Conservation (phyloP, 2,888 invertebrate genomes). For the Punctoribates punctum region DNA sequence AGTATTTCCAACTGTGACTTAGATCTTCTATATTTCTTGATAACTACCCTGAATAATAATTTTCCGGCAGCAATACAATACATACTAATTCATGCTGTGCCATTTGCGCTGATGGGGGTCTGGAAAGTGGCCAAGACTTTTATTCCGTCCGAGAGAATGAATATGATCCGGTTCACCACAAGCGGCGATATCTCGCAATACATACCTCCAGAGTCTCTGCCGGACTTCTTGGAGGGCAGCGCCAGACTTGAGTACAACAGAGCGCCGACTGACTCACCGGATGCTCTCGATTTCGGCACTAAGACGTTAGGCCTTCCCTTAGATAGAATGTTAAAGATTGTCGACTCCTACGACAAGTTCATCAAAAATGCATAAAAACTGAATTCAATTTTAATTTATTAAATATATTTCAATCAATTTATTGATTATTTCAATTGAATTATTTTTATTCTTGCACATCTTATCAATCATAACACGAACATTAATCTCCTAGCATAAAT, state of each 20-base stretch:
- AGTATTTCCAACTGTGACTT: conserved; percentile 35
- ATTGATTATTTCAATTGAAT: no score
- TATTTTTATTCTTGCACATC: no score
- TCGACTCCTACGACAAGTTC: background rate
- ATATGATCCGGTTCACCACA: conserved; percentile 24
- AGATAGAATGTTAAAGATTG: background rate
- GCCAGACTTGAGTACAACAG: conserved; percentile 14
- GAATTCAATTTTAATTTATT: no score
- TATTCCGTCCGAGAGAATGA: conserved; percentile 11
- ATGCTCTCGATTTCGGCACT: background rate
- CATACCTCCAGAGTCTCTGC: conserved; percentile 26
- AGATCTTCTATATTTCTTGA: conserved; percentile 25
- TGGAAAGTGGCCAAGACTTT: conserved; percentile 30
- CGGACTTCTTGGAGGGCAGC: conserved; percentile 33
- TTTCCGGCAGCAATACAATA: conserved; percentile 36
- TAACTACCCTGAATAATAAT: conserved; percentile 7
- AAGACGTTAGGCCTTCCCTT: background rate
- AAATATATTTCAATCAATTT: no score
- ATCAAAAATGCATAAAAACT: background rate
- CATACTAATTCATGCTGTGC: conserved; percentile 20
- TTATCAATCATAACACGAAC: no score
- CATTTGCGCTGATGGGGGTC: background rate
- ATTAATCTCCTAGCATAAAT: no score
- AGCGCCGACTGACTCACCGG: background rate
- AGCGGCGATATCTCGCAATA: conserved; percentile 28